Evolutionary conservation across 2,888 invertebrate species (phyloP).

Genomic region (Thereva unica): DNA sequence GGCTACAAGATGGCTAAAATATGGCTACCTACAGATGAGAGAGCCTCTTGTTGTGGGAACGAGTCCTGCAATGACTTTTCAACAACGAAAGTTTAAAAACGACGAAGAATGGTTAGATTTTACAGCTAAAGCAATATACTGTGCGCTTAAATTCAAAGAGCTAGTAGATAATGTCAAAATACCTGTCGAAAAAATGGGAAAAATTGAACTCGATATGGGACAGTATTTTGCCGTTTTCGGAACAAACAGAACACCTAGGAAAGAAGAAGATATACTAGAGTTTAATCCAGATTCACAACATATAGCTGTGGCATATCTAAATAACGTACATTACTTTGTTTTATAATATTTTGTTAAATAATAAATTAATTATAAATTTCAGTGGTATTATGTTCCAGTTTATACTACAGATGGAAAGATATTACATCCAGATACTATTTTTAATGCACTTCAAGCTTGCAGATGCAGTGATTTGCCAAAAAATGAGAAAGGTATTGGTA

Average conservation of each 20-base stretch:
- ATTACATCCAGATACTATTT: conserved; percentile 58
- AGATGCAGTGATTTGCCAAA: too few species aligned
- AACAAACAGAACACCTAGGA: conserved; percentile 78
- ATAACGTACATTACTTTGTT: conserved; percentile 68
- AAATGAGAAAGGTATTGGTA: conserved; percentile 58
- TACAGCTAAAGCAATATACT: conserved; percentile 66
- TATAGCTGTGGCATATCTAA: conserved; percentile 80
- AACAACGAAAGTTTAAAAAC: conserved; percentile 65
- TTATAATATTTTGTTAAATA: too few species aligned
- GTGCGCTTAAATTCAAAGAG: conserved; percentile 51
- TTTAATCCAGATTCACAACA: conserved; percentile 68
- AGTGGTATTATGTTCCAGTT: too few species aligned
- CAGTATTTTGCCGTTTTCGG: conserved; percentile 90
- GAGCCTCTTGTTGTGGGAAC: conserved; percentile 82
- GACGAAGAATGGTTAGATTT: conserved; percentile 66
- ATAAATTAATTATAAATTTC: too few species aligned
- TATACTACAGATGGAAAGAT: conserved; percentile 43
- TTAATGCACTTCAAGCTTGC: too few species aligned
- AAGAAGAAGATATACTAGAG: conserved; percentile 66
- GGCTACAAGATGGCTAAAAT: conserved; percentile 85
- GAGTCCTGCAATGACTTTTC: conserved; percentile 84
- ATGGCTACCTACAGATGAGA: conserved; percentile 84
- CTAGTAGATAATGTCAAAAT: conserved; percentile 60
- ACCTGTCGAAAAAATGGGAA: conserved; percentile 75
- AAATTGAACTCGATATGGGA: conserved; percentile 83